phyloP scores from a whole-genome alignment of 1,140 invertebrate genomes.

The Anoplolepis gracilipes region DNA sequence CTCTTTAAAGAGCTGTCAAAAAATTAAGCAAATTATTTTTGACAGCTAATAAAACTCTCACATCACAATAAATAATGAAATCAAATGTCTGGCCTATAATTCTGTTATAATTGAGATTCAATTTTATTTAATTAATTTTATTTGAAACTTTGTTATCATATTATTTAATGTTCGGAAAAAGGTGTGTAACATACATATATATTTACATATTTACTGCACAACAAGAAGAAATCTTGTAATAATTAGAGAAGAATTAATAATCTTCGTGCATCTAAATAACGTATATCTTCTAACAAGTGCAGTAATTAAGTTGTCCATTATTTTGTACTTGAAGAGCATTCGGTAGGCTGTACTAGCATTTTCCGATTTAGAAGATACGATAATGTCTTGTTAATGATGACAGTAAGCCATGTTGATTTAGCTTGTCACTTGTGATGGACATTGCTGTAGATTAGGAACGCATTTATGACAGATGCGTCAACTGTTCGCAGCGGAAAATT shows the following conservation, averaged over 20 bases:
- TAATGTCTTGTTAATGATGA: constrained; percentile 76
- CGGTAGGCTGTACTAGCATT: constrained; percentile 17
- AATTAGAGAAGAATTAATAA: background rate
- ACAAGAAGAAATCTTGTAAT: background rate
- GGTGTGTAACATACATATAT: background rate
- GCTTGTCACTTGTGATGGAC: constrained; percentile 58
- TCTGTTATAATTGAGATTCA: background rate
- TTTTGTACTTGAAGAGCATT: background rate
- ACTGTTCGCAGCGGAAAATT: constrained; percentile 28
- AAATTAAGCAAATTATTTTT: background rate
- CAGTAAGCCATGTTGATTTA: constrained; percentile 75
- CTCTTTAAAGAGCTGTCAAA: background rate
- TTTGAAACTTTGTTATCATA: background rate
- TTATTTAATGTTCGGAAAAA: background rate
- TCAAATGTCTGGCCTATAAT: background rate
- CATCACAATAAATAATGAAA: background rate
- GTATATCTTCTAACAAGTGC: background rate
- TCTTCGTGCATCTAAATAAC: background rate
- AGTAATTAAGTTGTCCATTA: constrained; percentile 31
- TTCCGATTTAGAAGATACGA: constrained; percentile 30
- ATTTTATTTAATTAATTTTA: background rate
- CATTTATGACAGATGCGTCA: constrained; percentile 60
- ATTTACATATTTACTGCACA: background rate
- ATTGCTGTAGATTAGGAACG: constrained; percentile 66
- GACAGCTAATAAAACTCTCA: background rate